Conservation (phyloP, 2,113 vertebrate species). For the Chloropsis hardwickii region DNA sequence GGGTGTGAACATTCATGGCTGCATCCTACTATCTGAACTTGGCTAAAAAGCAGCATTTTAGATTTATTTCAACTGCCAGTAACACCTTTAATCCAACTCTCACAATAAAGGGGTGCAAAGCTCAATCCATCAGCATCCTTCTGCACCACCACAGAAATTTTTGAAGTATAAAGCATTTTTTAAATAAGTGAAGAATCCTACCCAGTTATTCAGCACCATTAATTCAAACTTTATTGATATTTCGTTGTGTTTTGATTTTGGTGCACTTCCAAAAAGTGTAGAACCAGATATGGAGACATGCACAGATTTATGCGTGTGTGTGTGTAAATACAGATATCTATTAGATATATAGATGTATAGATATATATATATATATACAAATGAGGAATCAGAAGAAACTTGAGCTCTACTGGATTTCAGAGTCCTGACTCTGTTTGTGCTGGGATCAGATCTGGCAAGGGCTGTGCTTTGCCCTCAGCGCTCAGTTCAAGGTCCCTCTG, state of each 20-base stretch:
- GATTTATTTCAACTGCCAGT: neutral
- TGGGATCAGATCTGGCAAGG: neutral
- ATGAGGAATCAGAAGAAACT: neutral
- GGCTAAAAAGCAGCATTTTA: neutral
- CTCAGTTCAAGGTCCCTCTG: neutral
- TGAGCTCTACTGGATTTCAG: neutral
- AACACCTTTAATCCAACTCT: neutral
- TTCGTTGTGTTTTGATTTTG: neutral
- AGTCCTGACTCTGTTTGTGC: neutral
- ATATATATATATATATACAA: neutral
- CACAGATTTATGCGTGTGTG: neutral
- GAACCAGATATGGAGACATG: neutral
- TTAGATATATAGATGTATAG: neutral
- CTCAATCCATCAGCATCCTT: neutral
- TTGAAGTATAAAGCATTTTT: neutral
- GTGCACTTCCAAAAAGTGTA: neutral
- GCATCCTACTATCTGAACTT: neutral
- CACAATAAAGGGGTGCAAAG: neutral
- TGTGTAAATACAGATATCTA: neutral
- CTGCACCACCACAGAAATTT: rapidly evolving
- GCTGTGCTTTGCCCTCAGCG: neutral
- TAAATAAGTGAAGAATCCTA: neutral
- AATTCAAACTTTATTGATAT: neutral
- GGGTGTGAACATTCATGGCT: neutral
- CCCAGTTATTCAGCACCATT: neutral